These are phyloP conservation scores for Ormyrus rosae DNA, from an alignment of 2,888 invertebrate species.

Conservation along the genomic window DNA sequence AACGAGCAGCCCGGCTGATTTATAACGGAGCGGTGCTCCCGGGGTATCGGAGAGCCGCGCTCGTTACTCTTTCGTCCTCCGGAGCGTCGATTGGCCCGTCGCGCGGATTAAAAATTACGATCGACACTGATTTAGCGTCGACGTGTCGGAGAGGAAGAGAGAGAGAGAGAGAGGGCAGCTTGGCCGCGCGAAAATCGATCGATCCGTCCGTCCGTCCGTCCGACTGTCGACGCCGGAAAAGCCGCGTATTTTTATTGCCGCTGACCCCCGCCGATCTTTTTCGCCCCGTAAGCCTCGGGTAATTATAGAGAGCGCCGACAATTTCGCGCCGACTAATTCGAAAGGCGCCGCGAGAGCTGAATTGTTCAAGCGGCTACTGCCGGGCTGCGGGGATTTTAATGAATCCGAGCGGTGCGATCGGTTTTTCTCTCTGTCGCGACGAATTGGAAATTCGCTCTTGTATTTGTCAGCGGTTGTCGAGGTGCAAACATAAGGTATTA, in stretches of 20 bases:
- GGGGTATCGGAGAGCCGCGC: slow-evolving; percentile 47
- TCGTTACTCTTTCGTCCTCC: slow-evolving; percentile 66
- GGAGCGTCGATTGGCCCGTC: slow-evolving; percentile 55
- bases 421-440: no score
- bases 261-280: background rate
- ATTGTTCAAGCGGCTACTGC: no score
- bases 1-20: slow-evolving; percentile 32
- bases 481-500: no score
- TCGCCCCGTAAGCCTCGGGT: background rate
- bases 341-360: no score
- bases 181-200: slow-evolving; percentile 47
- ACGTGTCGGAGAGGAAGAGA: background rate
- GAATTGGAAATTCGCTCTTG: no score
- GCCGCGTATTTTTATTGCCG: slow-evolving; percentile 49
- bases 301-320: no score
- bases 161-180: background rate
- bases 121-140: slow-evolving; percentile 67
- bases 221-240: slow-evolving; percentile 51
- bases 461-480: no score
- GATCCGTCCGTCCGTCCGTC: slow-evolving; percentile 33
- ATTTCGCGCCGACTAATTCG: no score
- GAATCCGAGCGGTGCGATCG: no score
- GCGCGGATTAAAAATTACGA: slow-evolving; percentile 69
- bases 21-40: slow-evolving; percentile 19
- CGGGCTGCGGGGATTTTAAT: no score